Evolutionary conservation across 1,140 invertebrate species (phyloP).

Genomic region (Cryptotermes secundus): DNA sequence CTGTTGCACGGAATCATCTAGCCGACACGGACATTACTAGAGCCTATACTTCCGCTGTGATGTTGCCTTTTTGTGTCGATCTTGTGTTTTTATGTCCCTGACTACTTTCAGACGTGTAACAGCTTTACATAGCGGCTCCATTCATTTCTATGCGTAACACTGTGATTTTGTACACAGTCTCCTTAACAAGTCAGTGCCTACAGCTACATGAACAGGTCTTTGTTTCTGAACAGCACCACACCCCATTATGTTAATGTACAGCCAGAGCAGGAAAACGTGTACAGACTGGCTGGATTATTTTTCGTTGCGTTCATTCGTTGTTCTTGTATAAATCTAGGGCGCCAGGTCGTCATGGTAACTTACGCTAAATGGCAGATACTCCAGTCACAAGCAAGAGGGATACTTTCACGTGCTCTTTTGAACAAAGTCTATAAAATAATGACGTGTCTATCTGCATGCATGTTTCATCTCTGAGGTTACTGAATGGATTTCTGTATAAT

Average conservation of each 20-base stretch:
- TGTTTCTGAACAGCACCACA: background rate
- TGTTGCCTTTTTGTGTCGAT: background rate
- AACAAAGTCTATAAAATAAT: no score
- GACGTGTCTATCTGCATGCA: no score
- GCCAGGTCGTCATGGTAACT: background rate
- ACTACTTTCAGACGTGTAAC: background rate
- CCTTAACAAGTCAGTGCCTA: background rate
- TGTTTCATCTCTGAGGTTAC: no score
- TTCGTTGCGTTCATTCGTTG: background rate
- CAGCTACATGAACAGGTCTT: background rate
- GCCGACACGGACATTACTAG: background rate
- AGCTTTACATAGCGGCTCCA: background rate
- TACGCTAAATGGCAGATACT: background rate
- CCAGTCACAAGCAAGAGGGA: no score
- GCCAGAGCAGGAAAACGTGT: background rate
- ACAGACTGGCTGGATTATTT: background rate
- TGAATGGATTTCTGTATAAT: no score
- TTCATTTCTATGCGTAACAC: background rate
- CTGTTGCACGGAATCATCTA: background rate
- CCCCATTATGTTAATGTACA: background rate
- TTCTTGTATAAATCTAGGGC: background rate
- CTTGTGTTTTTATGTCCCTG: background rate
- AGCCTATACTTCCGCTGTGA: background rate
- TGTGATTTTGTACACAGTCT: background rate
- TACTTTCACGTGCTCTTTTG: no score